Evolutionary conservation across 2,797 vertebrate genomes (phyloP).

Genomic region (Pelochelys cantorii): DNA sequence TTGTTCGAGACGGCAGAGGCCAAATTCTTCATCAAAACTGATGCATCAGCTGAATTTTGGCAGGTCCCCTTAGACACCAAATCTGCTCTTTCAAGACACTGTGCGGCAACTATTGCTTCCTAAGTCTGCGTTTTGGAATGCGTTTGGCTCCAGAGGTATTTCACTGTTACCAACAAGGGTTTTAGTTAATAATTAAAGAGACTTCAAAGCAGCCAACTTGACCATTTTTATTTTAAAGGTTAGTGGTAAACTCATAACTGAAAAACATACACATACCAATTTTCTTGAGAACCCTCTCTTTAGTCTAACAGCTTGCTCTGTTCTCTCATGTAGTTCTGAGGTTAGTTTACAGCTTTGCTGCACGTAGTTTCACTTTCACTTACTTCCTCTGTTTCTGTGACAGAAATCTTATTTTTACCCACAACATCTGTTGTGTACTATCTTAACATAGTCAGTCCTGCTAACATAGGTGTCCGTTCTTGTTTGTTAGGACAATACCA

Average conservation of each 20-base stretch:
- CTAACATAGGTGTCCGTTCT: not conserved
- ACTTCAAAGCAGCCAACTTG: not conserved
- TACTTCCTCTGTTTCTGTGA: not conserved
- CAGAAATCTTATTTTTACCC: not conserved
- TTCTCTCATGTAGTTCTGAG: not conserved
- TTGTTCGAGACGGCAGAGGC: not conserved
- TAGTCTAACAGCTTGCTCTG: not conserved
- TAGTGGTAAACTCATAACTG: not conserved
- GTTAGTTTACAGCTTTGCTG: not conserved
- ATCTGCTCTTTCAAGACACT: not conserved
- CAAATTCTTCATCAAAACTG: not conserved
- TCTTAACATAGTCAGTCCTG: not conserved
- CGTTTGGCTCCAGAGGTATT: not conserved
- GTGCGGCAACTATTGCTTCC: not conserved
- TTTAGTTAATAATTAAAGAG: not conserved
- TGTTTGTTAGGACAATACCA: not conserved
- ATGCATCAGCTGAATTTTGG: not conserved
- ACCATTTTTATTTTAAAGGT: not conserved
- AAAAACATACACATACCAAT: not conserved
- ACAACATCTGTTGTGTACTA: not conserved
- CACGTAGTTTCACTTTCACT: not conserved
- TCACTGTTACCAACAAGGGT: not conserved
- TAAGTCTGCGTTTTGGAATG: not conserved
- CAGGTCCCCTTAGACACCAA: not conserved
- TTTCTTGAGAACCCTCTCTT: not conserved